Conservation (phyloP, 2,113 vertebrate genomes). For the pig (Sus scrofa) region T2T-Sscrofa CM000816.6:4858001-4858500, state of each 20-base stretch:
- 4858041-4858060: not conserved
- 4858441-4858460: fast-evolving
- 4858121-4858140: not conserved
- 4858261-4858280: not conserved
- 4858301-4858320: not conserved
- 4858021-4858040: fast-evolving
- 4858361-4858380: not conserved
- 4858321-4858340: not conserved
- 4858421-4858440: fast-evolving
- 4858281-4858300: not conserved
- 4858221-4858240: fast-evolving
- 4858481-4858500: fast-evolving
- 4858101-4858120: fast-evolving
- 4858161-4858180: fast-evolving
- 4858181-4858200: fast-evolving
- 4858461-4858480: fast-evolving
- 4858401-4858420: fast-evolving
- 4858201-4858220: fast-evolving
- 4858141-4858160: fast-evolving
- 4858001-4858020: not conserved
- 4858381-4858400: not conserved
- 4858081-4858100: not conserved
- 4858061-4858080: not conserved
- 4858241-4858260: fast-evolving
- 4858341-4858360: not conserved